These are phyloP conservation scores for Magallana gigas DNA, from an alignment of 1,140 invertebrate species.

Conservation along the genomic window DNA sequence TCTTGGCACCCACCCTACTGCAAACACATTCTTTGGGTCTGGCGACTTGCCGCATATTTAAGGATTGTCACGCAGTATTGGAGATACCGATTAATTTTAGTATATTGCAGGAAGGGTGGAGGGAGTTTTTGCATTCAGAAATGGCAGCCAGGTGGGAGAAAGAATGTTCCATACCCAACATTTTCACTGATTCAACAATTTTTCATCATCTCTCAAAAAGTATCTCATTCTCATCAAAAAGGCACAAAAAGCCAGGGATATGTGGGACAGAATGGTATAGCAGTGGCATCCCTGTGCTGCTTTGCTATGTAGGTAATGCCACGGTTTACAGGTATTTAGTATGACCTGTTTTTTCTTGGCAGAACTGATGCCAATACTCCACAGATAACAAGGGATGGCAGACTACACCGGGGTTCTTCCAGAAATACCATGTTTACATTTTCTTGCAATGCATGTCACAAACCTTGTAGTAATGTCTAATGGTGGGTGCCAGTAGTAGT, in stretches of 20 bases:
- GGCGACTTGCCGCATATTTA: constrained; percentile 22
- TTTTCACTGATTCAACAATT: not conserved
- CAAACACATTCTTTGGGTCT: constrained; percentile 5
- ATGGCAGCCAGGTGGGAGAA: not conserved
- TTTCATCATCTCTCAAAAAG: not conserved
- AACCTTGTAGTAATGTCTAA: not conserved
- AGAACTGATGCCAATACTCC: constrained; percentile 13
- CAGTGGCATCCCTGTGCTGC: not conserved
- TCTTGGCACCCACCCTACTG: constrained; percentile 3
- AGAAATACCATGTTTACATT: constrained; percentile 12
- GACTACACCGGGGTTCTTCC: not conserved
- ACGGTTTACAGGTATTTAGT: constrained; percentile 1
- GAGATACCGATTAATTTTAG: constrained; percentile 33
- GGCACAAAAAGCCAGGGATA: not conserved
- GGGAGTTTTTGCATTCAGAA: constrained; percentile 12
- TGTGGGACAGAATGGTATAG: not conserved
- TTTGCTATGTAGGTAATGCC: constrained; percentile 30
- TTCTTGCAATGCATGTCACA: constrained; percentile 24
- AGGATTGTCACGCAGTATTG: constrained; percentile 18
- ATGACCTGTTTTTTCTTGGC: not conserved
- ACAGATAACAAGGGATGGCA: not conserved
- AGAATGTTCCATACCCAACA: constrained; percentile 1
- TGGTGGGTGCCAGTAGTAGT: constrained; percentile 6
- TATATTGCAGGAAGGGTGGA: constrained; percentile 10
- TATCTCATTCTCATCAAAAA: not conserved